Base-by-base conservation (phyloP, 2,888 invertebrate species). In the Calameuta pallipes region DNA sequence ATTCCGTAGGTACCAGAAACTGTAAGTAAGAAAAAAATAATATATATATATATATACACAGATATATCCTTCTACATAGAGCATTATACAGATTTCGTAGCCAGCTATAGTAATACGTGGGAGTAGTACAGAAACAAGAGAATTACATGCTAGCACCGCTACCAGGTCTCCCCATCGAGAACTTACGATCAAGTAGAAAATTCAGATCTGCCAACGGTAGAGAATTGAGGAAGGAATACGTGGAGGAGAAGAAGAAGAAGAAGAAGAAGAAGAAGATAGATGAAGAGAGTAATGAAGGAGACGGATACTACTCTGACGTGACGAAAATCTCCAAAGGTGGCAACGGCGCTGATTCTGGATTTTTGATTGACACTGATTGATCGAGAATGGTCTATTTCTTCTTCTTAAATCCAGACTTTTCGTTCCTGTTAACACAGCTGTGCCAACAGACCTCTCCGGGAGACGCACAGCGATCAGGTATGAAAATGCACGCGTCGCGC, bases 61-160 rank as follows among this genome's bases (percentile, higher is more conserved):
- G 56, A 15, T 56, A 56, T 56, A 56, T 56, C 6, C 56, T 23
- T 56, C 23, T 56, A 56, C 56, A 56, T 56, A 56, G 56, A 56
- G 23, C 56, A 56, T 56, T 56, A 56, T 56, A 56, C 23, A 56
- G 56, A 56, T 56, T 56, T 56, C 56, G 56, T 56, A 9, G 56
- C 56, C 56, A 56, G 56, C 56, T 56, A 56, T 56, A 56, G 35
- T 34, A 37, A 78, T 11, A 70, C 77, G 82, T 83, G 71, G 83
- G 80, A 81, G 56, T 56, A 56, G 83, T 82, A 83, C 85, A 86
- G 79, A 84, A 80, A 86, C 82, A 81, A 83, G 75, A 81, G 78
- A 85, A 80, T 82, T 82, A 83, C 86, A 86, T 86, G 86, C 86
- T 83, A 85, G 82, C 83, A 81, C 80, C 81, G 82, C 83, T 84